Base-by-base conservation (phyloP, 1,140 invertebrate genomes). In the Nebria ingens region DNA sequence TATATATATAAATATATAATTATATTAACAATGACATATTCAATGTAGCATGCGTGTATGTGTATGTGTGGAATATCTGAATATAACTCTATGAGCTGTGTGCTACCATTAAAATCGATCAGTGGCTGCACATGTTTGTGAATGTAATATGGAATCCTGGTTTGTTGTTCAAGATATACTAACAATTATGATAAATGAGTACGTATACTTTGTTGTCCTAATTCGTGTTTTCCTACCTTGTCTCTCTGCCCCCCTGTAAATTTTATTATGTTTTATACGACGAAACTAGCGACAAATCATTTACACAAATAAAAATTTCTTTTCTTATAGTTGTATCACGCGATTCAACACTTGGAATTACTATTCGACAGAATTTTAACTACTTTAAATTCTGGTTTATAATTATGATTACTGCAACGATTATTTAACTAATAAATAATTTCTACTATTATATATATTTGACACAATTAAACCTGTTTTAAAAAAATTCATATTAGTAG, bases 91-190 rank as follows among this genome's bases (percentile, higher is more conserved):
- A 45, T 45, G 15, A 17, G 40, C 40, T 45, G 9, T 45, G 40
- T 45, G 40, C 40, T 45, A 45, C 40, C 40, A 45, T 45, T 12
- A n/a, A n/a, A 29, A 45, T 12, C 40, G 40, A 45, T 45, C 40
- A 45, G 40, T 45, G 40, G 40, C 40, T 45, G 40, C 40, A 45
- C 40, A 45, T 45, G 40, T 45, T 45, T 45, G 40, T 45, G 40
- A 45, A 45, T 45, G 40, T 45, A 45, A 45, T 12, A 45, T 45
- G 40, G 40, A 45, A 45, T 45, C 40, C 40, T 45, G 40, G 40
- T 45, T 45, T 45, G 40, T 45, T 45, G 40, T 45, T 45, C 40
- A 45, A 45, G n/a, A n/a, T n/a, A n/a, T n/a, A 45, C 4, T 45
- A 17, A 45, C 15, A 45, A 45, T 45, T 17, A 45, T 45, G 40